phyloP scores from a whole-genome alignment of 1,140 invertebrate species.

The Solenopsis invicta region DNA sequence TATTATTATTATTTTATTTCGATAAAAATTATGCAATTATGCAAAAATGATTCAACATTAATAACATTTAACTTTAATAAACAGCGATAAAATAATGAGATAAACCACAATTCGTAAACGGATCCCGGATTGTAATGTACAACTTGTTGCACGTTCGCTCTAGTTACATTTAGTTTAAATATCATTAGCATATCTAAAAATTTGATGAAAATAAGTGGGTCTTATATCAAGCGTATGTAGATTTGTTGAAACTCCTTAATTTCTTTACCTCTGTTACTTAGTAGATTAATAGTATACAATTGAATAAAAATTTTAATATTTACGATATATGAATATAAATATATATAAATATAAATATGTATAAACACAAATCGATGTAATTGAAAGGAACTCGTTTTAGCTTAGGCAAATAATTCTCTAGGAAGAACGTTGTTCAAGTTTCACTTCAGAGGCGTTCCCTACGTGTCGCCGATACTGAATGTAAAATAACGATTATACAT shows the following conservation, averaged over 20 bases:
- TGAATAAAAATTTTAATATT: conserved; percentile 81
- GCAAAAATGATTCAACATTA: neutral
- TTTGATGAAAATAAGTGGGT: conserved; percentile 62
- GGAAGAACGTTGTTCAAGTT: conserved; percentile 83
- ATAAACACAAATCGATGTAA: conserved; percentile 83
- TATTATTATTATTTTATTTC: neutral
- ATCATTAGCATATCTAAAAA: conserved; percentile 71
- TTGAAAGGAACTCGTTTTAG: conserved; percentile 81
- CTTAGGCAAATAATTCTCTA: conserved; percentile 80
- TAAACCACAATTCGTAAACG: conserved; percentile 30
- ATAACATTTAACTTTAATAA: conserved; percentile 38
- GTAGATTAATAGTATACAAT: conserved; percentile 80
- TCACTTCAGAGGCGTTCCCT: conserved; percentile 70
- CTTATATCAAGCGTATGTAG: conserved; percentile 64
- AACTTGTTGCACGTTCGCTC: conserved; percentile 78
- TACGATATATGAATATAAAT: conserved; percentile 80
- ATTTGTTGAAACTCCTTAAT: conserved; percentile 75
- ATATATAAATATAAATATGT: conserved; percentile 80
- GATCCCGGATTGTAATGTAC: conserved; percentile 48
- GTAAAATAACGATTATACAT: conserved; percentile 79
- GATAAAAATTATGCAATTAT: conserved; percentile 11
- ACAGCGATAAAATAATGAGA: neutral
- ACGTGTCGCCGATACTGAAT: conserved; percentile 61
- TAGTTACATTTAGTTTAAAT: conserved; percentile 77
- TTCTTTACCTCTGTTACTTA: conserved; percentile 81